Percentiles rank a stretch among this genome's conserved stretches.
Conservation (phyloP, 2,797 vertebrate species). For the Arctocebus calabarensis region DNA sequence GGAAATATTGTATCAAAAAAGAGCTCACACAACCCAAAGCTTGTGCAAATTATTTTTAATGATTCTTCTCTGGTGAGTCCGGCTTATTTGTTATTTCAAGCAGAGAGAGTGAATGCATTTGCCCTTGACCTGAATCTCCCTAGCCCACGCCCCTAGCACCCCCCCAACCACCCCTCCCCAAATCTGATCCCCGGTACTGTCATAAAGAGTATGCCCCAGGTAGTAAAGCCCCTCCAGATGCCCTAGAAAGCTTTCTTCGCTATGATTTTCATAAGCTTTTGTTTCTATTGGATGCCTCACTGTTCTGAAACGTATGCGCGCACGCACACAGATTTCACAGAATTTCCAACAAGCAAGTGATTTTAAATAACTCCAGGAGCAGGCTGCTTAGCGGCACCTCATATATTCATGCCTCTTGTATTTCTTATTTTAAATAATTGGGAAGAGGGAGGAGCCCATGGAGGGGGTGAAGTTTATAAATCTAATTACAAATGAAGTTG, state of each 20-base stretch:
- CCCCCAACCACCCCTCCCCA: conserved; percentile 19
- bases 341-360: conserved; percentile 62
- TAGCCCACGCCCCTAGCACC: conserved; percentile 63
- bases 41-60: conserved; percentile 99
- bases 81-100: conserved; percentile 94
- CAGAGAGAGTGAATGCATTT: conserved; percentile 83
- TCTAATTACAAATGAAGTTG: conserved; percentile 89
- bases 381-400: not conserved
- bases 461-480: conserved; percentile 81
- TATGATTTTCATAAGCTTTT: conserved; percentile 84
- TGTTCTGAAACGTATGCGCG: not conserved
- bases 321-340: not conserved
- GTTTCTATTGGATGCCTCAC: conserved; percentile 75
- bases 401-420: not conserved
- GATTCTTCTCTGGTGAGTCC: conserved; percentile 93
- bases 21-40: conserved; percentile 93
- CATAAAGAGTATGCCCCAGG: conserved; percentile 79
- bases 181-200: conserved; percentile 81
- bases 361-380: conserved; percentile 58
- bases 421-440: conserved; percentile 68
- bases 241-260: conserved; percentile 68
- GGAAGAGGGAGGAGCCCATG: not conserved
- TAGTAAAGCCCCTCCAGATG: conserved; percentile 77
- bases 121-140: conserved; percentile 89
- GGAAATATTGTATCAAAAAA: conserved; percentile 96